A percentile compares a stretch with the other conserved stretches of the same genome.
phyloP scores from a whole-genome alignment of 2,888 invertebrate species.

The Dynastes grantii region DNA sequence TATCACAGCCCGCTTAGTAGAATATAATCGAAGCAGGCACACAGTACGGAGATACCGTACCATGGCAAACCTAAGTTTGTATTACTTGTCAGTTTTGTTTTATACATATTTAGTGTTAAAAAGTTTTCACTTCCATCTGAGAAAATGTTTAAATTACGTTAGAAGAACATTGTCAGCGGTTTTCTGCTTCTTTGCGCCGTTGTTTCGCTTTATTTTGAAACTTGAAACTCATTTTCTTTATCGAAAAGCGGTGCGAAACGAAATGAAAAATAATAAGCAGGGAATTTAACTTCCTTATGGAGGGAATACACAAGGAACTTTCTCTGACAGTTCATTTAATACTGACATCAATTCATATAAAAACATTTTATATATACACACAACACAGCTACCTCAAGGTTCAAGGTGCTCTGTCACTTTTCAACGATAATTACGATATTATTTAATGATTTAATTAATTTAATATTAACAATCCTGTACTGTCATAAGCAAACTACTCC shows the following conservation, averaged over 20 bases:
- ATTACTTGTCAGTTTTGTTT: conserved; percentile 56
- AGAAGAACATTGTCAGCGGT: neutral
- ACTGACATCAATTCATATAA: conserved; percentile 16
- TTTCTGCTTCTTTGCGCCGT: neutral
- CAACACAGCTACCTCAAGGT: neutral
- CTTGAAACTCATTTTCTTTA: conserved; percentile 5
- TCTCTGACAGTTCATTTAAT: conserved; percentile 27
- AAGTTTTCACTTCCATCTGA: conserved; percentile 45
- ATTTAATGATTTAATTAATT: conserved; percentile 19
- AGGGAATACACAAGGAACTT: conserved; percentile 15
- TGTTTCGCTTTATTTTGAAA: conserved; percentile 15
- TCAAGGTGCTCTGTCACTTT: conserved; percentile 13
- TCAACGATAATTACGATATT: conserved; percentile 10
- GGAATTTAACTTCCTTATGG: conserved; percentile 6
- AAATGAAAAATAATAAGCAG: conserved; percentile 18
- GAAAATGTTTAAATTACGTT: conserved; percentile 36
- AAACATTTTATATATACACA: neutral
- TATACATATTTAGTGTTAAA: conserved; percentile 50
- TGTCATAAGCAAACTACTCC: neutral
- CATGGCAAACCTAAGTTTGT: conserved; percentile 54
- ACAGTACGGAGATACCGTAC: conserved; percentile 59
- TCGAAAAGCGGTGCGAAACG: conserved; percentile 13
- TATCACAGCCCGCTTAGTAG: conserved; percentile 60
- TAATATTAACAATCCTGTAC: neutral
- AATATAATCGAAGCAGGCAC: conserved; percentile 60